Evolutionary conservation across 2,888 invertebrate genomes (phyloP).

Genomic region (Coleophora deauratella): DNA sequence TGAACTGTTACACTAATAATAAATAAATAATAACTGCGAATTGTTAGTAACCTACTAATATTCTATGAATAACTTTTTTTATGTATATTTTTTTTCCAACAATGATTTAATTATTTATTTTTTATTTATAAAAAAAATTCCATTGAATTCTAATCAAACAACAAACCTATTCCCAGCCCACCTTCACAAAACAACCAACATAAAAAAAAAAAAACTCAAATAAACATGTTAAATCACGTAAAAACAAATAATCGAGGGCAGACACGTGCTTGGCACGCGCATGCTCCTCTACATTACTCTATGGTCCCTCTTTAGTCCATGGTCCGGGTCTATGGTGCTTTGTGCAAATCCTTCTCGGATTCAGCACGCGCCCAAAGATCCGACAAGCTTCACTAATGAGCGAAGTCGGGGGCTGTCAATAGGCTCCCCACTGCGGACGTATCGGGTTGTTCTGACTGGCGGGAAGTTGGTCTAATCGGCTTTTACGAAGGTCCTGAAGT

Average conservation of each 20-base stretch:
- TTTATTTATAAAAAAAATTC: too few species aligned
- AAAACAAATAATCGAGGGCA: constrained; percentile 45
- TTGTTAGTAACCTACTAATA: too few species aligned
- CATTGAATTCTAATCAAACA: too few species aligned
- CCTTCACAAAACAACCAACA: too few species aligned
- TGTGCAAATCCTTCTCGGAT: not conserved
- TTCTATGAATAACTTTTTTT: too few species aligned
- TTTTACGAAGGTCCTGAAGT: too few species aligned
- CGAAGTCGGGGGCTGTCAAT: not conserved
- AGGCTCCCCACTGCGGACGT: not conserved
- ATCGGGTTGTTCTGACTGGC: not conserved
- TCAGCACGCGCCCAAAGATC: not conserved
- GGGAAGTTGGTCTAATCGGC: not conserved
- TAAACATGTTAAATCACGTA: constrained; percentile 64
- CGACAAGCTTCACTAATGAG: constrained; percentile 2
- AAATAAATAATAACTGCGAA: too few species aligned
- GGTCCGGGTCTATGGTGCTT: not conserved
- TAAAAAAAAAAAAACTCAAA: constrained; percentile 17
- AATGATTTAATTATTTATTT: too few species aligned
- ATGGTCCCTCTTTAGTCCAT: not conserved
- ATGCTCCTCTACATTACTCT: not conserved
- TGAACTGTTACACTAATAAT: too few species aligned
- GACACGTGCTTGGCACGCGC: constrained; percentile 20
- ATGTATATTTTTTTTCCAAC: too few species aligned
- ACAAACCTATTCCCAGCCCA: too few species aligned